A percentile compares a stretch with the other conserved stretches of the same genome.
Conservation (phyloP, 1,140 invertebrate genomes). For the Planococcus citri region DNA sequence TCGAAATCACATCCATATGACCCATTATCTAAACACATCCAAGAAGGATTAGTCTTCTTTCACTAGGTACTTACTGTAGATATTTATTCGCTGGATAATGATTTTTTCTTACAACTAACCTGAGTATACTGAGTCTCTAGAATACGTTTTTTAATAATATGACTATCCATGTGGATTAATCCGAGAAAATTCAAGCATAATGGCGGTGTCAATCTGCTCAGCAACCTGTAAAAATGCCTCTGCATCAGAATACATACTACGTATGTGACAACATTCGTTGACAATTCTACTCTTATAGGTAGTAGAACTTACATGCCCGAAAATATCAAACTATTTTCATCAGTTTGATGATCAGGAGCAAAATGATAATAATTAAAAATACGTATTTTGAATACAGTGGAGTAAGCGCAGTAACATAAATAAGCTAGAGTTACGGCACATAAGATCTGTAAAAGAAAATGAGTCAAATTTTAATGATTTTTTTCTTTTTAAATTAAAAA, state of each 20-base stretch:
- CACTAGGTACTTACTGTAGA: slow-evolving; percentile 19
- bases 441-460: slow-evolving; percentile 61
- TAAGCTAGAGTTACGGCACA: slow-evolving; percentile 86
- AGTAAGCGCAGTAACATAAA: slow-evolving; percentile 94
- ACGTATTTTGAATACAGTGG: slow-evolving; percentile 90
- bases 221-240: slow-evolving; percentile 45
- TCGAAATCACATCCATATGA: slow-evolving; percentile 95
- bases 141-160: slow-evolving; percentile 70
- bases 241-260: too few relatives aligned
- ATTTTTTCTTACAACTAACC: slow-evolving; percentile 37
- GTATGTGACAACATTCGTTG: too few relatives aligned
- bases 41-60: too few relatives aligned
- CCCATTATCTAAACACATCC: slow-evolving; percentile 89
- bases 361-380: slow-evolving; percentile 95
- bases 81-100: too few relatives aligned
- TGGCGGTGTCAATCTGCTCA: slow-evolving; percentile 92
- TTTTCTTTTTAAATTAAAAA: too few relatives aligned
- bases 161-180: slow-evolving; percentile 95
- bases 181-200: slow-evolving; percentile 97
- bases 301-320: slow-evolving; percentile 64
- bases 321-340: slow-evolving; percentile 97
- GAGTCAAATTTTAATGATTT: too few relatives aligned
- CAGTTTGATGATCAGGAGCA: slow-evolving; percentile 93
- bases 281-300: too few relatives aligned
- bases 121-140: slow-evolving; percentile 80